phyloP scores from a whole-genome alignment of 2,888 invertebrate genomes.

The Opisthograptis luteolata region DNA sequence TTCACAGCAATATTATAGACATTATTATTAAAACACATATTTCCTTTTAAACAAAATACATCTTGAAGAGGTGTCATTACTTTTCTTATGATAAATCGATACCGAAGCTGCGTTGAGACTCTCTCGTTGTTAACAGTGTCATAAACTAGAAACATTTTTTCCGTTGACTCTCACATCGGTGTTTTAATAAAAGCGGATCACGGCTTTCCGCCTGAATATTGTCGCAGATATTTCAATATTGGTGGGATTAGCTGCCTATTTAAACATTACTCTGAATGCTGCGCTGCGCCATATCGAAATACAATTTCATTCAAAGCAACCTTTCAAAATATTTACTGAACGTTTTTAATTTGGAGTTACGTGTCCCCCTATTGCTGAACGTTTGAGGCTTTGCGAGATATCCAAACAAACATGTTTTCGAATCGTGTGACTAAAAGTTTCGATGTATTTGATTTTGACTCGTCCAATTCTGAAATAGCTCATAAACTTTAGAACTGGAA shows the following conservation, averaged over 20 bases:
- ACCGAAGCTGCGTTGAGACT: constrained; percentile 14
- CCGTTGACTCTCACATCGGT: constrained; percentile 62
- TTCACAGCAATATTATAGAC: constrained; percentile 2
- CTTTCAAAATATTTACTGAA: constrained; percentile 74
- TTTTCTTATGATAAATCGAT: constrained; percentile 28
- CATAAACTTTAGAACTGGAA: constrained; percentile 23
- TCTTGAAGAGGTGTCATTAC: constrained; percentile 10
- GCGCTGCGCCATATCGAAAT: constrained; percentile 74
- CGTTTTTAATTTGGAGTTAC: constrained; percentile 70
- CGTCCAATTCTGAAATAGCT: constrained; percentile 14
- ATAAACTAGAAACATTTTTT: constrained; percentile 54
- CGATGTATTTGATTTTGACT: constrained; percentile 30
- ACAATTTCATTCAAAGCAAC: constrained; percentile 75
- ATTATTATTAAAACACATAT: constrained; percentile 20
- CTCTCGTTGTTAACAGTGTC: constrained; percentile 27
- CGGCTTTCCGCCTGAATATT: constrained; percentile 75
- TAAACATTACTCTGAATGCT: constrained; percentile 77
- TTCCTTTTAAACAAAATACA: constrained; percentile 21
- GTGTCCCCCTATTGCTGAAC: constrained; percentile 44
- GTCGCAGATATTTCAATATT: constrained; percentile 84
- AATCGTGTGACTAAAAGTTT: constrained; percentile 28
- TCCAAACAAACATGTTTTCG: constrained; percentile 34
- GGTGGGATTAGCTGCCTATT: constrained; percentile 82
- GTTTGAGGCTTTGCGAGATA: constrained; percentile 33
- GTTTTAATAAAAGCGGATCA: constrained; percentile 83